Evolutionary conservation across 2,797 vertebrate genomes (phyloP).

Genomic region (Harpagifer antarcticus): DNA sequence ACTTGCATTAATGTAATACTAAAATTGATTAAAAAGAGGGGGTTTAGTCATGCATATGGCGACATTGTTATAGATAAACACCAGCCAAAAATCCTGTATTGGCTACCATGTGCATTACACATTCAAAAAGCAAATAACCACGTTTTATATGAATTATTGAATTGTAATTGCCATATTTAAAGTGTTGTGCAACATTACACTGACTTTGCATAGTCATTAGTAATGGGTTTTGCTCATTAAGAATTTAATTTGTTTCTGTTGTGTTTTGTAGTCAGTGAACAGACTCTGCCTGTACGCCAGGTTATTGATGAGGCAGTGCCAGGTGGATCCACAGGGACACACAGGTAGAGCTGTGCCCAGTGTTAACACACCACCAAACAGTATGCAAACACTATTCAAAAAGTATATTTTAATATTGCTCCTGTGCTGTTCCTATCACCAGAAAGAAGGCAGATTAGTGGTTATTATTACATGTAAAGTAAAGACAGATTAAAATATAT

Average conservation of each 20-base stretch:
- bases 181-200: slow-evolving; percentile 48
- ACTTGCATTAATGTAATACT: neutral
- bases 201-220: slow-evolving; percentile 61
- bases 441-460: neutral
- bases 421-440: neutral
- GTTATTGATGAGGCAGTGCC: slow-evolving; percentile 74
- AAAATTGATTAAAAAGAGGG: neutral
- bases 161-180: slow-evolving; percentile 44
- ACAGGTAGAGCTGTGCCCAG: slow-evolving; percentile 61
- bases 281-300: slow-evolving; percentile 55
- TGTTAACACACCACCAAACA: slow-evolving; percentile 48
- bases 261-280: slow-evolving; percentile 61
- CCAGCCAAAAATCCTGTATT: neutral
- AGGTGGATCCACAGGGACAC: slow-evolving; percentile 62
- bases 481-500: slow-evolving; percentile 1
- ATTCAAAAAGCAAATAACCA: neutral
- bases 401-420: slow-evolving; percentile 5
- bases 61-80: neutral
- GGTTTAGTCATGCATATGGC: no score
- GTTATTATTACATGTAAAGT: slow-evolving; percentile 6
- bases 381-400: slow-evolving; percentile 29
- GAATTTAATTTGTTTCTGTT: slow-evolving; percentile 60
- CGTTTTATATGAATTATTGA: slow-evolving; percentile 14
- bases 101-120: neutral
- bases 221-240: slow-evolving; percentile 64